Base-by-base conservation (phyloP, 2,888 invertebrate species). In the Erebia epiphron region DNA sequence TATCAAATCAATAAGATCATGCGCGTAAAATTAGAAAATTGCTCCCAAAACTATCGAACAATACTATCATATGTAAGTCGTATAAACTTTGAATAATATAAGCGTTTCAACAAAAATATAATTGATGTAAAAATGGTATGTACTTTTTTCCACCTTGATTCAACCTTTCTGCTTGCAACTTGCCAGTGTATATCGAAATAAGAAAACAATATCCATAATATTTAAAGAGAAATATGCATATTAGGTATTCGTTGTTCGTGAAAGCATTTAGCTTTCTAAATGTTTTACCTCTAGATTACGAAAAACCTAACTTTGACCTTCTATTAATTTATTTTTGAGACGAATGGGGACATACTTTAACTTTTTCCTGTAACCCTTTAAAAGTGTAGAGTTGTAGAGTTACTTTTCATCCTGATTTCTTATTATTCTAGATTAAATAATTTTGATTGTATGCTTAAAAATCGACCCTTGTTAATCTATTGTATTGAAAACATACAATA, bases 271-370 rank as follows among this genome's bases (percentile, higher is more conserved):
- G 43, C 43, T 43, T 46, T 46, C 11, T 43, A n/a, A 8, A 14
- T 46, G 49, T 49, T 49, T 43, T 57, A 54, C 9, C 54, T 43
- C 21, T 46, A 18, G 43, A 43, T 14, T 21, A 46, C 14, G 56
- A 57, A 66, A 56, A 57, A 46, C 18, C 21, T 66, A 21, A 41
- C 41, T 41, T 11, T 56, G 54, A 46, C 56, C 54, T 35, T 35
- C 7, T 35, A 26, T 26, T 26, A 35, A 46, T 61, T 43, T 49
- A 11, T 43, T 21, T 7, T 18, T 49, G 21, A 43, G 43, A 13
- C 2, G 3, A 50, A 52, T 52, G 46, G 13, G 46, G 11, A 46
- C 46, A 46, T 46, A 13, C 0, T 3, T 13, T 46, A 46, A 13
- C 46, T 46, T 46, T 46, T 43, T 50, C n/a, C 1, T 50, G 13